Base-by-base conservation (phyloP, 2,888 invertebrate genomes). In the Amblyteles armatorius region DNA sequence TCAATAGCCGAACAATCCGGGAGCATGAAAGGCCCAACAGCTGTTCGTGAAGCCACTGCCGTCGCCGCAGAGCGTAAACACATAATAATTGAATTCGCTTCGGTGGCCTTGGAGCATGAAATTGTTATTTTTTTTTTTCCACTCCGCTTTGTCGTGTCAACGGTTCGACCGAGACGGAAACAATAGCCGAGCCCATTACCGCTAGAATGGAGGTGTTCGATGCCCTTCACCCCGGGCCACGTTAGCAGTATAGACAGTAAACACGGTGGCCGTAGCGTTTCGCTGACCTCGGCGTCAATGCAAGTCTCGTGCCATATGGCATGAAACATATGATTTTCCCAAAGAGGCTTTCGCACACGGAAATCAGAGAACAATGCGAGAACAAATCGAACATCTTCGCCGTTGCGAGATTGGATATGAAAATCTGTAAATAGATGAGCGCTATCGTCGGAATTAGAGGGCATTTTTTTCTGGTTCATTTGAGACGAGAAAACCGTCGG, bases 191-290 rank as follows among this genome's bases (percentile, higher is more conserved):
- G 63, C 29, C 63, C 33, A 63, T 63, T 63, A 33, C n/a, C n/a
- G n/a, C 63, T 5, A 5, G 63, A 16, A 63, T 29, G 16, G 33
- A 16, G 7, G 63, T 33, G 29, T 33, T 63, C 33, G 63, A 13
- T 33, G 63, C 63, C 63, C 63, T 63, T 63, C 63, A 63, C 63
- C 60, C 57, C 60, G n/a, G 1, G 63, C 33, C 63, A 63, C 63
- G 63, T n/a, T 29, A 29, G 33, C 63, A 1, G 6, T 63, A 33
- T 29, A n/a, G 29, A 33, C 16, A n/a, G n/a, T 63, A 33, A 13
- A 33, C n/a, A 63, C 11, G 29, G 33, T 29, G 33, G 33, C 33
- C 33, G 29, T 29, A 33, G 6, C 63, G 63, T 63, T 63, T 63
- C 29, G 33, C 16, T 6, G 63, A 33, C 63, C 63, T 63, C 63